These are phyloP conservation scores for Leucoma salicis DNA, from an alignment of 2,888 invertebrate genomes.

Conservation along the genomic window DNA sequence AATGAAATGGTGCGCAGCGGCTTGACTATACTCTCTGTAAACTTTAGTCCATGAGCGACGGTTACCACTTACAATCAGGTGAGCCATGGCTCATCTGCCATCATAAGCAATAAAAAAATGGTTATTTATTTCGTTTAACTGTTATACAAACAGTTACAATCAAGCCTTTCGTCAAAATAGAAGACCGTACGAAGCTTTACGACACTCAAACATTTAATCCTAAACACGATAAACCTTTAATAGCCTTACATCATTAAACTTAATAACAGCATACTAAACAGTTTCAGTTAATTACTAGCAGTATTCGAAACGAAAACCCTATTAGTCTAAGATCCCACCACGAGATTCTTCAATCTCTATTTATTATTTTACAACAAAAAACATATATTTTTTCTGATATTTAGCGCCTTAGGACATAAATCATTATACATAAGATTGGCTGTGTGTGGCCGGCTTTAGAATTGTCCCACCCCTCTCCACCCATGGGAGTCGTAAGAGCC, in stretches of 20 bases:
- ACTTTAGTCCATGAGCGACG: not conserved
- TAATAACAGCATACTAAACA: constrained; percentile 3
- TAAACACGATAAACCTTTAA: not conserved
- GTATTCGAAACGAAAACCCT: constrained; percentile 8
- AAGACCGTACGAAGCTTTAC: not conserved
- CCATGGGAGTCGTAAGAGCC: too few species aligned
- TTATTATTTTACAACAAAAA: too few species aligned
- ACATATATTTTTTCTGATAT: too few species aligned
- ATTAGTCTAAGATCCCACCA: not conserved
- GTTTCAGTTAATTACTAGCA: constrained; percentile 13
- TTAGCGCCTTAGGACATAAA: too few species aligned
- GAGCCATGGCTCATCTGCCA: too few species aligned
- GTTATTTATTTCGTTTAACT: not conserved
- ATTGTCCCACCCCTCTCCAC: too few species aligned
- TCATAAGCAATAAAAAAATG: too few species aligned
- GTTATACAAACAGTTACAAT: not conserved
- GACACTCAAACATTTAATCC: not conserved
- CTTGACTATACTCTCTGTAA: not conserved
- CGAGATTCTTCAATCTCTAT: too few species aligned
- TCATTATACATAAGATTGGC: too few species aligned
- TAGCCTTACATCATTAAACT: not conserved
- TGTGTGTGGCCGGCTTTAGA: too few species aligned
- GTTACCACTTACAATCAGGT: not conserved
- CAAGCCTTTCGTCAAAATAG: not conserved
- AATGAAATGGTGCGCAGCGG: too few species aligned